Conservation (phyloP, 2,888 invertebrate species). For the Gibbula magus region DNA sequence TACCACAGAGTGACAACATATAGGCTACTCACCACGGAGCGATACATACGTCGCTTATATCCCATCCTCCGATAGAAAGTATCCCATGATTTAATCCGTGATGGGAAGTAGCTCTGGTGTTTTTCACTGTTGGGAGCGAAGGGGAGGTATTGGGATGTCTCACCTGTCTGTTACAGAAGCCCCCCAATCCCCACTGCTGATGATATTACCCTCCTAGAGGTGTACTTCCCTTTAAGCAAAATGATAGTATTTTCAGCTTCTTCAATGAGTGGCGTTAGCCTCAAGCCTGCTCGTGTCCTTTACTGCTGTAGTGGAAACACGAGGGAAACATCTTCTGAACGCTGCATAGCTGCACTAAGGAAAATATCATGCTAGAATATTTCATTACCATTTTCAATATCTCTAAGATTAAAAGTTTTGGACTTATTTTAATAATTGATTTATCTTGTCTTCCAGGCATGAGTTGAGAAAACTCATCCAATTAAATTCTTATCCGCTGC, state of each 20-base stretch:
- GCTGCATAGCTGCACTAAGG: neutral
- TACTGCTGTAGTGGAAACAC: neutral
- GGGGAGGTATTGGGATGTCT: neutral
- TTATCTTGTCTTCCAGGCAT: too few relatives aligned
- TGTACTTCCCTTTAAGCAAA: neutral
- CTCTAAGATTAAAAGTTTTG: too few relatives aligned
- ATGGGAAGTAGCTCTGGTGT: neutral
- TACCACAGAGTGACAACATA: neutral
- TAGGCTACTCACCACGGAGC: neutral
- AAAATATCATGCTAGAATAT: too few relatives aligned
- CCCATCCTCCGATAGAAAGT: neutral
- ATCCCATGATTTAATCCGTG: neutral
- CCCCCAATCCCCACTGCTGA: neutral
- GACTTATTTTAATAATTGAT: too few relatives aligned
- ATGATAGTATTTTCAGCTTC: slow-evolving; percentile 7
- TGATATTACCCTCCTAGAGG: neutral
- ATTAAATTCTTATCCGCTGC: too few relatives aligned
- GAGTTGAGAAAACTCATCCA: too few relatives aligned
- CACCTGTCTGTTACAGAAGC: neutral
- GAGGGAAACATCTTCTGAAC: neutral
- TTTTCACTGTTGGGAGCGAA: neutral
- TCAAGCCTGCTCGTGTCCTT: neutral
- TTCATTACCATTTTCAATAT: too few relatives aligned
- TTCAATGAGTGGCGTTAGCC: neutral
- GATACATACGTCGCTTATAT: neutral